phyloP scores from a whole-genome alignment of 2,797 vertebrate genomes.

The Mus minutoides region DNA sequence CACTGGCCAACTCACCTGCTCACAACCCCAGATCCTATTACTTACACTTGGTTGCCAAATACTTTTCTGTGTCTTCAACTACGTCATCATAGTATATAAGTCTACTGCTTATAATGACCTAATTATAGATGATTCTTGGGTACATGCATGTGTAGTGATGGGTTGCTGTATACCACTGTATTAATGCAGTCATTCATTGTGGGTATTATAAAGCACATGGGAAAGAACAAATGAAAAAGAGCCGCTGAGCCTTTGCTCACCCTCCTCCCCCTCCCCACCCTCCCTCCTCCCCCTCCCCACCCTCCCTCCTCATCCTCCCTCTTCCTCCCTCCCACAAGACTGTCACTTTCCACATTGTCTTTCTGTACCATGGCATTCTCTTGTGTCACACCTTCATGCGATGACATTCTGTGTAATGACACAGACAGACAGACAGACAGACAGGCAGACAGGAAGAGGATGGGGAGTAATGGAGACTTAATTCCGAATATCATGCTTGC shows the following conservation, averaged over 20 bases:
- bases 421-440: background rate
- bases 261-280: too few relatives aligned
- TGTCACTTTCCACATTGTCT: background rate
- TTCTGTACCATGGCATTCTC: background rate
- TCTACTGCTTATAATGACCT: background rate
- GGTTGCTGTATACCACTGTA: background rate
- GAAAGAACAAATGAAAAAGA: background rate
- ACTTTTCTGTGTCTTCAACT: background rate
- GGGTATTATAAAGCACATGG: background rate
- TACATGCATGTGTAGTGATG: background rate
- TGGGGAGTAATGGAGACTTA: background rate
- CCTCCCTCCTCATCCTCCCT: accelerated
- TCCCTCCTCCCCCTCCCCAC: background rate
- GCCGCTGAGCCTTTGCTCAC: background rate
- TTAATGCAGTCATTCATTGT: background rate
- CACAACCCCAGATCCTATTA: background rate
- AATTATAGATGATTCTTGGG: constrained; percentile 1
- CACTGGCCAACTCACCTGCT: background rate
- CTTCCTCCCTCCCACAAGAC: background rate
- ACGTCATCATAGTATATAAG: background rate
- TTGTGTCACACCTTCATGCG: background rate
- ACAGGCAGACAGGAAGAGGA: background rate
- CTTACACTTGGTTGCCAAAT: background rate
- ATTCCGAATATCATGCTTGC: background rate
- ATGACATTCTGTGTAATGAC: background rate